These are phyloP conservation scores for Carduelis carduelis DNA, from an alignment of 2,797 vertebrate species.

Conservation along the genomic window DNA sequence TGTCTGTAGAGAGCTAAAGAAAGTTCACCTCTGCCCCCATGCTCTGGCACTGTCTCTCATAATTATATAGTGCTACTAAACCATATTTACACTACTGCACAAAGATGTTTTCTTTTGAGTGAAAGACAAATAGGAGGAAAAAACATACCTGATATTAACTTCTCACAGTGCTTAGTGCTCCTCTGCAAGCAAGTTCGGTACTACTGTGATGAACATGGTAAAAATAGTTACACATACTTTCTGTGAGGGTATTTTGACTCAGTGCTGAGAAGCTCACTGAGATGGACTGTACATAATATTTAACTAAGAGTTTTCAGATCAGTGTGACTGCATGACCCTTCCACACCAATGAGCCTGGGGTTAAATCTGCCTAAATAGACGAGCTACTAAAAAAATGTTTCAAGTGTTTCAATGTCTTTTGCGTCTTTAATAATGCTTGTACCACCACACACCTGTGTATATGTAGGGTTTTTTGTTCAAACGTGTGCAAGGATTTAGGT, in stretches of 20 bases:
- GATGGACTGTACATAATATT: background rate
- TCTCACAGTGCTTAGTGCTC: background rate
- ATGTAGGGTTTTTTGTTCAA: background rate
- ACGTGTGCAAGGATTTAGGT: background rate
- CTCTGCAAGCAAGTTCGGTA: background rate
- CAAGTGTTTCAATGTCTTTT: background rate
- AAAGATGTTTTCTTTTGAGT: background rate
- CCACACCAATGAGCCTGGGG: background rate
- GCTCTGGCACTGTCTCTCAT: background rate
- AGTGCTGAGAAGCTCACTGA: background rate
- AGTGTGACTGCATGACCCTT: background rate
- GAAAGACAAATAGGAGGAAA: background rate
- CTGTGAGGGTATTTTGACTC: background rate
- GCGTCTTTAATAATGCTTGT: background rate
- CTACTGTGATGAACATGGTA: background rate
- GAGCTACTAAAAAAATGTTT: background rate
- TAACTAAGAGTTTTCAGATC: background rate
- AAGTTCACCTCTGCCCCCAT: rapidly evolving
- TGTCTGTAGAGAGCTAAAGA: background rate
- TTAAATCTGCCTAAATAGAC: background rate
- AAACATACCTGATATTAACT: background rate
- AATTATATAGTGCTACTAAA: background rate
- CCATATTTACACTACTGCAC: background rate
- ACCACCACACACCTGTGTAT: rapidly evolving
- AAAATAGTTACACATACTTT: background rate